A percentile compares a stretch with the other conserved stretches of the same genome.
phyloP scores from a whole-genome alignment of 1,140 invertebrate species.

The Heterodera schachtii region DNA sequence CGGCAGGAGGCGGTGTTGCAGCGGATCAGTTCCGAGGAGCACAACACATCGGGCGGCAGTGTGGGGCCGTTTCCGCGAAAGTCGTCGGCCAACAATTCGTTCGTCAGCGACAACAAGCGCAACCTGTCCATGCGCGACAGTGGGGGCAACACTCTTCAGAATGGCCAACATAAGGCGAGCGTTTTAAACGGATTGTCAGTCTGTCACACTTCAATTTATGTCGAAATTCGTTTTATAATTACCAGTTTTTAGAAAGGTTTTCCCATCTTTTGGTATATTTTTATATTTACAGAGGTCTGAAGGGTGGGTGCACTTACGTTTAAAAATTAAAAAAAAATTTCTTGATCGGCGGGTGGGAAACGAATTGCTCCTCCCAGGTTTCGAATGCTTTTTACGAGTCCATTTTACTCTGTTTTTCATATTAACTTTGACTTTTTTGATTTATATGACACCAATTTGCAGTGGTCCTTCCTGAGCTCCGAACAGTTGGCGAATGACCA shows the following conservation, averaged over 20 bases:
- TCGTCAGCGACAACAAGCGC: background rate
- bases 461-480: constrained; percentile 31
- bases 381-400: too few species aligned
- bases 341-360: too few species aligned
- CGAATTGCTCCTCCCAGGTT: too few species aligned
- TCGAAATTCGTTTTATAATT: too few species aligned
- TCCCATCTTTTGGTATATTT: too few species aligned
- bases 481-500: constrained; percentile 30
- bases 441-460: background rate
- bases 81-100: constrained; percentile 8
- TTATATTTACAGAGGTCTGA: too few species aligned
- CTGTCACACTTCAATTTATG: too few species aligned
- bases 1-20: constrained; percentile 14
- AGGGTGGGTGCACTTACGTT: too few species aligned
- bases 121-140: background rate
- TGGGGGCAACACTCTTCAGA: constrained; percentile 1
- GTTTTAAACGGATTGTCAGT: too few species aligned
- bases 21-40: constrained; percentile 13
- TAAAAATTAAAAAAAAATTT: too few species aligned
- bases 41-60: background rate
- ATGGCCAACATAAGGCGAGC: constrained; percentile 24
- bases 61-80: background rate
- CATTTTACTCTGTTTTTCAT: background rate
- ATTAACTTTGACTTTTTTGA: background rate
- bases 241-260: too few species aligned